phyloP scores from a whole-genome alignment of 2,797 vertebrate genomes.

The Dipus sagitta region DNA sequence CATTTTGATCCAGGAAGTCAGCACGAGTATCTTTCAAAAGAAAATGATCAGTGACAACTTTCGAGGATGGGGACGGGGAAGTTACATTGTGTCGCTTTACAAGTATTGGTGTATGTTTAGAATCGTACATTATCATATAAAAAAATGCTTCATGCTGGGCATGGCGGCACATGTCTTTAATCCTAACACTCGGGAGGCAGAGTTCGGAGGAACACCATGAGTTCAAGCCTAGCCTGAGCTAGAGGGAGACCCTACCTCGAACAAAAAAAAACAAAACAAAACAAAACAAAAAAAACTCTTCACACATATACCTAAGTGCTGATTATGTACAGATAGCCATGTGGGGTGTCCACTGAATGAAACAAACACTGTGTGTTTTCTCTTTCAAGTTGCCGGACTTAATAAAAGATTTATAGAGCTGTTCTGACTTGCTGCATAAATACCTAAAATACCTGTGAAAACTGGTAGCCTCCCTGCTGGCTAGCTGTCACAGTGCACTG shows the following conservation, averaged over 20 bases:
- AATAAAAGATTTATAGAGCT: background rate
- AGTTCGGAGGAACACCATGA: no score
- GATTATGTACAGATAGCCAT: background rate
- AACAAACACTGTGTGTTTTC: background rate
- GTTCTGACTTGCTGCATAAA: slow-evolving; percentile 32
- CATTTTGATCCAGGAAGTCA: background rate
- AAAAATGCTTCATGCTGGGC: no score
- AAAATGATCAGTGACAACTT: background rate
- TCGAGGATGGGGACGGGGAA: background rate
- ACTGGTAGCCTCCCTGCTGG: background rate
- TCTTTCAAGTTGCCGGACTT: slow-evolving; percentile 12
- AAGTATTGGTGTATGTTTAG: no score
- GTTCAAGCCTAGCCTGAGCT: no score
- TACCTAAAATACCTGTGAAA: slow-evolving; percentile 1
- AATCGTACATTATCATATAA: no score
- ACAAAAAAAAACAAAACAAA: no score
- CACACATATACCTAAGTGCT: background rate
- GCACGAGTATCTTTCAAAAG: slow-evolving; percentile 30
- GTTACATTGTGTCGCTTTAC: no score
- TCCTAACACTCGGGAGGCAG: no score
- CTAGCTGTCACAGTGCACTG: no score
- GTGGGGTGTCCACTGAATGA: background rate
- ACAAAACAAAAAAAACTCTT: background rate
- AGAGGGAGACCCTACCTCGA: no score
- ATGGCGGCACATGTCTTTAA: no score